These are phyloP conservation scores for Intellagama lesueurii DNA, from an alignment of 2,797 vertebrate genomes.

Conservation along the genomic window DNA sequence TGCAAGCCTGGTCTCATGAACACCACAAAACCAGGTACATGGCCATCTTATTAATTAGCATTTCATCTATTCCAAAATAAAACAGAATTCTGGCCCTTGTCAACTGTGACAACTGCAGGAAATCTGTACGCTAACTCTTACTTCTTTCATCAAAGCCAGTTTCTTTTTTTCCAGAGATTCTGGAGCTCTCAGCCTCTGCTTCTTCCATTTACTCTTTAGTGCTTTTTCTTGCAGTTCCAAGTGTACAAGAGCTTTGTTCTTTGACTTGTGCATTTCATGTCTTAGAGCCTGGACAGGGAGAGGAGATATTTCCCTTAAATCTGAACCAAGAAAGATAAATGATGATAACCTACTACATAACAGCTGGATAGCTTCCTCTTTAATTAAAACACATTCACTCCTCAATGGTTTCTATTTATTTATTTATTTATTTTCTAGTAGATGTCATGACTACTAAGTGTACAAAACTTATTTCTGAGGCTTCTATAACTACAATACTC, in stretches of 20 bases:
- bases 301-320: background rate
- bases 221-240: constrained; percentile 90
- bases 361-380: background rate
- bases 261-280: constrained; percentile 91
- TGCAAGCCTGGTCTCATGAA: no score
- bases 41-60: no score
- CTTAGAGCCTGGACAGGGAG: constrained; percentile 79
- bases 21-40: no score
- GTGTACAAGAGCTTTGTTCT: constrained; percentile 86
- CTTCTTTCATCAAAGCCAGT: constrained; percentile 89
- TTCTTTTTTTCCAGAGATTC: constrained; percentile 81
- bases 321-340: background rate
- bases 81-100: background rate
- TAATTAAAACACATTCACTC: background rate
- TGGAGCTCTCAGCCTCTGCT: constrained; percentile 69
- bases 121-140: constrained; percentile 59
- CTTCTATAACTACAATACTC: no score
- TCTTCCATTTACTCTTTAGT: constrained; percentile 78
- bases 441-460: no score
- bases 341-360: background rate
- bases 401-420: rapidly evolving
- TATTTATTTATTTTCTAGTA: no score
- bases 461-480: no score
- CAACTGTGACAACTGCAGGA: background rate
- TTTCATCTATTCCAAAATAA: no score